Base-by-base conservation (phyloP, 2,113 vertebrate genomes). In the Phaethon lepturus region DNA sequence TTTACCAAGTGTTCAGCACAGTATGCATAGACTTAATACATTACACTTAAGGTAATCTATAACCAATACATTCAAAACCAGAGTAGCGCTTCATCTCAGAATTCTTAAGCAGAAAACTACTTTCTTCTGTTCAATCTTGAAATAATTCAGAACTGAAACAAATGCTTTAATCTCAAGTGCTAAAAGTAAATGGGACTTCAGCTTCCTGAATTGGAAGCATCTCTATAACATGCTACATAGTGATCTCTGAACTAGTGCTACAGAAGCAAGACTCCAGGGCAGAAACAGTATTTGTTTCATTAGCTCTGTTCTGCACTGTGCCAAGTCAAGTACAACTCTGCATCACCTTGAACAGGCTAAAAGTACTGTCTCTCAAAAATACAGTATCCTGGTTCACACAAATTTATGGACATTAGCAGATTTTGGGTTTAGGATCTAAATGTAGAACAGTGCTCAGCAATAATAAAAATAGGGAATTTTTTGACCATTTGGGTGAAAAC, bases 301-400 rank as follows among this genome's bases (percentile, higher is more conserved):
- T 68, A 83, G 24, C 62, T 72, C 75, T n/a, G n/a, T 6, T 69
- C 45, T 49, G 5, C 13, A 6, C 28, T 52, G 23, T 23, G 23
- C 26, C 0, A 0, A 25, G 4, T 10, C 0, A 0, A 25, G 4
- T 10, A 35, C 7, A 63, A 29, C 11, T 50, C 17, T 4, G 5
- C 29, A 60, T 16, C 22, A 15, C 24, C 40, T 66, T 35, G 17
- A 77, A 25, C 12, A 7, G 5, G 50, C 28, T 56, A n/a, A 8
- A 29, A 38, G 7, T 47, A 13, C 3, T 28, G 23, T 5, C 8
- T 83, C 71, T 49, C 29, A 89, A 28, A 77, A 73, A 10, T 7
- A 45, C 6, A 40, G 9, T n/a, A 28, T 7, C 50, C 29, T 29
- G 11, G 4, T 62, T 63, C 28, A 53, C 2, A 18, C 2, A 5